Base-by-base conservation (phyloP, 2,113 vertebrate species). In the Callocephalon fimbriatum region DNA sequence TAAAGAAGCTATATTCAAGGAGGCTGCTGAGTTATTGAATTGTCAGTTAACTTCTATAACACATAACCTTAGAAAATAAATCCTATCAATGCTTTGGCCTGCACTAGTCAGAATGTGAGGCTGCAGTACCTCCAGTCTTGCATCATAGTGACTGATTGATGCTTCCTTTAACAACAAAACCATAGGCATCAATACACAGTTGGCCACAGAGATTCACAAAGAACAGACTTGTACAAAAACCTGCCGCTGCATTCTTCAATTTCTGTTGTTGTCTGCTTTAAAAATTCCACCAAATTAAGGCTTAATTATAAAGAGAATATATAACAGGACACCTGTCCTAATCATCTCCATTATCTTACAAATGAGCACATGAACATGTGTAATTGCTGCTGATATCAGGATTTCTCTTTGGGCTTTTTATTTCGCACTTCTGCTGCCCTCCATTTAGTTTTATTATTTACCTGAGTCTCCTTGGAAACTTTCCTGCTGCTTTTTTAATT, bases 21-120 rank as follows among this genome's bases (percentile, higher is more conserved):
- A 95, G 45, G 19, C 47, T 86, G 40, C 72, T 80, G 84, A 71
- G 70, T 95, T 97, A 91, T 44, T 94, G 77, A 85, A 85, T 72
- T 91, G 68, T 65, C 45, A 62, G 48, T 93, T 92, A 94, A 87
- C 73, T 62, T 93, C 80, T 79, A 7, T 83, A 91, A 82, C 45
- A 65, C 13, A 20, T 53, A 73, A 87, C 63, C 87, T 86, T 86
- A 77, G 72, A 91, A 89, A 93, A 91, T 73, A 91, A 90, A 95
- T 63, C 18, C 23, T 93, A 76, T 83, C 79, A 61, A 70, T 82
- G 71, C 88, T 92, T 88, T 92, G 71, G 47, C 48, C 75, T 65
- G 66, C 38, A 61, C 51, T 74, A 95, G 47, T 76, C 58, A 58
- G 68, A 87, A 45, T 10, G 21, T 42, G 80, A 83, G 84, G 37